A percentile compares a stretch with the other conserved stretches of the same genome.
Conservation (phyloP, 2,797 vertebrate genomes). For the Pangasius krempfi region DNA sequence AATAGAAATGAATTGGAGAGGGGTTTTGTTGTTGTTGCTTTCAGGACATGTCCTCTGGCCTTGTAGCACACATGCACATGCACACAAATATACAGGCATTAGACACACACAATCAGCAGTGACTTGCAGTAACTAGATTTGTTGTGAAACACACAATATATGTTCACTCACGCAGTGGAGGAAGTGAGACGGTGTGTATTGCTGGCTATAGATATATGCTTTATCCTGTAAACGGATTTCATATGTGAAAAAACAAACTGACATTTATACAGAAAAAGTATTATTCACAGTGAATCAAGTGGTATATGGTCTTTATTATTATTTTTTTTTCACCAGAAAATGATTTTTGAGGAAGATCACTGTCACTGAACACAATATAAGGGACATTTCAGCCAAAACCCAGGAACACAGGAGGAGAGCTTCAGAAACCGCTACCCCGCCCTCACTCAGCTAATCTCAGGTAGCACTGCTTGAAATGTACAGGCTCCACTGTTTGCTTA, state of each 20-base stretch:
- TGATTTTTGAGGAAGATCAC: constrained; percentile 59
- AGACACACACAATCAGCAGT: constrained; percentile 25
- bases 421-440: constrained; percentile 70
- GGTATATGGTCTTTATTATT: background rate
- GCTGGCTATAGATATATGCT: background rate
- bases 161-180: background rate
- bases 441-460: constrained; percentile 71
- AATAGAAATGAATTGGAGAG: constrained; percentile 30
- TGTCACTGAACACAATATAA: constrained; percentile 57
- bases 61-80: constrained; percentile 36
- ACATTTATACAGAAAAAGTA: constrained; percentile 9
- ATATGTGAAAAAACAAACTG: background rate
- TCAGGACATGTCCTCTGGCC: constrained; percentile 43
- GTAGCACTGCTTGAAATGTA: constrained; percentile 60
- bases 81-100: constrained; percentile 2
- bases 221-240: background rate
- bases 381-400: constrained; percentile 63
- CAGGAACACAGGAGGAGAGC: constrained; percentile 62
- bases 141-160: constrained; percentile 4
- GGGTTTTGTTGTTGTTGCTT: constrained; percentile 8
- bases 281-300: constrained; percentile 13
- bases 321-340: constrained; percentile 45
- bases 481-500: background rate
- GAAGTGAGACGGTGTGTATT: background rate
- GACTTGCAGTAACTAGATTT: constrained; percentile 13